Evolutionary conservation across 2,113 vertebrate genomes (phyloP).

Genomic region (Crypturellus undulatus): DNA sequence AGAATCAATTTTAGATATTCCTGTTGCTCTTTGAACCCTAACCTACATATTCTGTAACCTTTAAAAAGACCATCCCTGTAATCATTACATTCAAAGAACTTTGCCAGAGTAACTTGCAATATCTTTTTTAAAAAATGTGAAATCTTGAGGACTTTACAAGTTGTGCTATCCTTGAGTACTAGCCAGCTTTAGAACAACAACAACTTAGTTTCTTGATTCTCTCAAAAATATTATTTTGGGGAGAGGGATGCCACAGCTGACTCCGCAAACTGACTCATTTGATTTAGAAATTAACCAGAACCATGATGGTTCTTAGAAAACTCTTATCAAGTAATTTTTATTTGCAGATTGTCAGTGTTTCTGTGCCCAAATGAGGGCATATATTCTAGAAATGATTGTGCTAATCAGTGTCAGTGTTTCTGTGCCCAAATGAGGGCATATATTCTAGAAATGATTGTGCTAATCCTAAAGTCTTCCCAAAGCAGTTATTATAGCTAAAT

Average conservation of each 20-base stretch:
- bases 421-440: too few relatives aligned
- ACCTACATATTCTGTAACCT: background rate
- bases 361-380: too few relatives aligned
- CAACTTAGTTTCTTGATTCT: background rate
- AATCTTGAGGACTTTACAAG: background rate
- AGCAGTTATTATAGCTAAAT: background rate
- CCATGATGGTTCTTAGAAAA: background rate
- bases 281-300: background rate
- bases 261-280: background rate
- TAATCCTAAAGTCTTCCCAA: background rate
- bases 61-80: background rate
- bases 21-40: background rate
- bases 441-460: background rate
- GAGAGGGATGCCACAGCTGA: background rate
- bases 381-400: background rate
- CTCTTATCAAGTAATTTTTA: background rate
- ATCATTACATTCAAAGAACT: background rate
- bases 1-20: background rate
- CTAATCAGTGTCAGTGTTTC: background rate
- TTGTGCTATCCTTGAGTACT: background rate
- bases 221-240: background rate
- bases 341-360: background rate
- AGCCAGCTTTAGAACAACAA: background rate
- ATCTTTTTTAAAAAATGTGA: background rate
- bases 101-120: background rate